Evolutionary conservation across 2,113 vertebrate species (phyloP), one percentile per base, ranked within the genome.

Genomic region (Melanerpes formicivorus): DNA sequence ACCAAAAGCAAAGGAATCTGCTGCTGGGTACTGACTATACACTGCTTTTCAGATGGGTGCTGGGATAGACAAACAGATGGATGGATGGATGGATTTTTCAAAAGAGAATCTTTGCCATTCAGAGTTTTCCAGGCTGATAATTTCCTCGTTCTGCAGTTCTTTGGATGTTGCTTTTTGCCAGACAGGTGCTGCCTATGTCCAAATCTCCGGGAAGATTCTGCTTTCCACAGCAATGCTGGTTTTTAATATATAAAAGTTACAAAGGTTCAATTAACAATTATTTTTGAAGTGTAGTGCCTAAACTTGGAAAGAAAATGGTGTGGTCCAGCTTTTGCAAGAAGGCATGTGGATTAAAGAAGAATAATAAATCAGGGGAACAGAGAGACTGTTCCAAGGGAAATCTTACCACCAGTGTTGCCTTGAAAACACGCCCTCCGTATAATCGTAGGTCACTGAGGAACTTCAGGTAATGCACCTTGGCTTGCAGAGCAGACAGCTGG

Each of bases 381-480:
- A 87, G 32, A 79, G 14, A 71, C 11, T 70, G 6, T 87, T 92
- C 73, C 9, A 92, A 76, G 52, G 63, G 79, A 75, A 90, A 83
- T 75, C 97, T 98, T 98, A 99, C 99, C 96, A 99, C 95, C 77
- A 99, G 96, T 9, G 98, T 98, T 69, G 99, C 99, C 96, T 99
- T 99, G 97, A 99, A 99, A 75, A 99, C 99, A 69, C 99, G 98
- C 60, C 99, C 99, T 82, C 99, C 99, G 19, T 99, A 99, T 46
- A 99, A 97, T 80, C 99, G 97, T 85, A 99, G 97, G 91, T 99
- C 99, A 93, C 98, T 99, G 96, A 99, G 99, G 96, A 99, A 99
- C 97, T 99, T 99, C 87, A 99, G 98, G 97, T 99, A 99, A 97
- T 99, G 98, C 54, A 99, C 99, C 97, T 99, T 99, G 91, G 99